Evolutionary conservation across 1,140 invertebrate species (phyloP).

Genomic region (Agrypnia vestita): DNA sequence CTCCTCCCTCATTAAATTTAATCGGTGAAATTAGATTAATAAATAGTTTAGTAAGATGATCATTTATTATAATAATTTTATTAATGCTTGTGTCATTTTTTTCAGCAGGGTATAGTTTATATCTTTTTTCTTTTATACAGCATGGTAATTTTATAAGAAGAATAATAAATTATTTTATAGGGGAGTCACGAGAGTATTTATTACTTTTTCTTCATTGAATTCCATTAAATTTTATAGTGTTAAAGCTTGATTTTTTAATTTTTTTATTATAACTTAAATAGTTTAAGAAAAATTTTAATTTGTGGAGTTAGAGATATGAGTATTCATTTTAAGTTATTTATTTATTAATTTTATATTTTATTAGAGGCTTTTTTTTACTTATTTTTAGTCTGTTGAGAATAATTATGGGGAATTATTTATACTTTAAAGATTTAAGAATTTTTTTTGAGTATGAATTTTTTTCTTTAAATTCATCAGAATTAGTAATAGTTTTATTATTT

Average conservation of each 20-base stretch:
- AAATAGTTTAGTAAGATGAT: constrained; percentile 73
- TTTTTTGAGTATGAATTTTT: constrained; percentile 63
- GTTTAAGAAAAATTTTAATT: constrained; percentile 77
- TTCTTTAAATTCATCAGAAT: constrained; percentile 67
- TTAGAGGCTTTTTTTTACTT: constrained; percentile 64
- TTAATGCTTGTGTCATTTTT: constrained; percentile 72
- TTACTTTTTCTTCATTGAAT: constrained; percentile 76
- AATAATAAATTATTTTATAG: too few relatives aligned
- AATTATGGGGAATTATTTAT: too few relatives aligned
- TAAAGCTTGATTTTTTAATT: constrained; percentile 67
- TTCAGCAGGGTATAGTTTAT: constrained; percentile 69
- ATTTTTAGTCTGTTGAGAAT: constrained; percentile 67
- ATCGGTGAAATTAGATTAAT: constrained; percentile 76
- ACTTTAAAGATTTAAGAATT: constrained; percentile 63
- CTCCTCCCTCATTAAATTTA: constrained; percentile 70
- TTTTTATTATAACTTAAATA: constrained; percentile 68
- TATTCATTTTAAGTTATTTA: neutral
- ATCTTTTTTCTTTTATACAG: constrained; percentile 74
- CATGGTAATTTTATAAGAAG: constrained; percentile 71
- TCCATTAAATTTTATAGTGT: constrained; percentile 76
- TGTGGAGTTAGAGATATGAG: constrained; percentile 74
- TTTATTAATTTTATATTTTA: neutral
- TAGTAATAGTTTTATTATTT: constrained; percentile 67
- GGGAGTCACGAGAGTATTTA: constrained; percentile 76
- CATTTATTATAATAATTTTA: constrained; percentile 66